Evolutionary conservation across 2,888 invertebrate genomes (phyloP).

Genomic region (Odontomyia ornata): DNA sequence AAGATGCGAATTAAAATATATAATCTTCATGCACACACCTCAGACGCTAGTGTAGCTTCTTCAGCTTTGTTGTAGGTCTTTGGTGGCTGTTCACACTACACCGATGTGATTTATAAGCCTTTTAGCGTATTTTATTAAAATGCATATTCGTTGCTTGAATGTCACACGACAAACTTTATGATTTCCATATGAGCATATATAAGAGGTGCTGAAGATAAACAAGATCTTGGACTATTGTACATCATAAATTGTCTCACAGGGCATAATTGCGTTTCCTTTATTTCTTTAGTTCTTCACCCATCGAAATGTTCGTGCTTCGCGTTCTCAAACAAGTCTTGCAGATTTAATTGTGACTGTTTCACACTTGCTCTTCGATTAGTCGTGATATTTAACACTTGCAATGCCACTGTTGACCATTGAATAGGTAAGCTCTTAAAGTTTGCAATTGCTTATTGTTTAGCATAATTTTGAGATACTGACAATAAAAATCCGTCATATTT

Average conservation of each 20-base stretch:
- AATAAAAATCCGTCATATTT: too few species aligned
- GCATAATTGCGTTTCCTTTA: constrained; percentile 52
- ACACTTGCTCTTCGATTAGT: constrained; percentile 23
- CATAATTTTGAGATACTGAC: too few species aligned
- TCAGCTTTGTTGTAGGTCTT: constrained; percentile 36
- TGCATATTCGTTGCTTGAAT: constrained; percentile 65
- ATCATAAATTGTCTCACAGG: constrained; percentile 59
- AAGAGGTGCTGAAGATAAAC: constrained; percentile 53
- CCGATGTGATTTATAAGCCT: constrained; percentile 63
- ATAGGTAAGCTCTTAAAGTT: too few species aligned
- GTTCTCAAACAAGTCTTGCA: constrained; percentile 13
- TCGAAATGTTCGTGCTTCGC: neutral
- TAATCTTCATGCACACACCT: neutral
- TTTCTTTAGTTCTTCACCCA: constrained; percentile 45
- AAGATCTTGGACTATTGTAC: constrained; percentile 56
- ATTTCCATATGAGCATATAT: constrained; percentile 63
- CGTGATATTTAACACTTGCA: neutral
- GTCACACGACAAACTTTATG: constrained; percentile 64
- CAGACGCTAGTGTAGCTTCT: constrained; percentile 6
- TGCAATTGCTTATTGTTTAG: too few species aligned
- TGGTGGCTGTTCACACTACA: constrained; percentile 21
- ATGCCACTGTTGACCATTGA: neutral
- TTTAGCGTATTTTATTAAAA: constrained; percentile 65
- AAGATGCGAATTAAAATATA: neutral
- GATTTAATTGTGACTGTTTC: constrained; percentile 29